Percentiles rank a stretch among this genome's conserved stretches.
These are phyloP conservation scores for Nasonia vitripennis DNA, from an alignment of 1,140 invertebrate species.

Conservation along the genomic window DNA sequence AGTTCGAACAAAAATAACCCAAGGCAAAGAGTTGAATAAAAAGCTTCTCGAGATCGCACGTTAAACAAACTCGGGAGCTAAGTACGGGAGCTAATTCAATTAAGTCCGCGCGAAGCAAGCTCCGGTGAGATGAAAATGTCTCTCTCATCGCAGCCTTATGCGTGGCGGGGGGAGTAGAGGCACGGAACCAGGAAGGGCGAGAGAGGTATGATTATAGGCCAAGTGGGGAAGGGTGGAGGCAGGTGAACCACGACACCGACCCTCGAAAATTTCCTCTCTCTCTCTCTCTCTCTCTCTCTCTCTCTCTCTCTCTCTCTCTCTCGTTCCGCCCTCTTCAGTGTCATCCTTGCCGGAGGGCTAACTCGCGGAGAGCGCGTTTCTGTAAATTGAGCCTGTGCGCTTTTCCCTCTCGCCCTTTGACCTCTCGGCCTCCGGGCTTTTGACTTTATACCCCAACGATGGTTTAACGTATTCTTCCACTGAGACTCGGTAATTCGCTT, in stretches of 20 bases:
- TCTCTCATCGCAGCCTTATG: background rate
- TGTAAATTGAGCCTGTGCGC: slow-evolving; percentile 14
- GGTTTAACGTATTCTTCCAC: background rate
- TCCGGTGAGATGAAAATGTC: background rate
- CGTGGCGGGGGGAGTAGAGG: too few species aligned
- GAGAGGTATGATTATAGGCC: too few species aligned
- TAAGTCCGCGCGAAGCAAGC: background rate
- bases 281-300: too few species aligned
- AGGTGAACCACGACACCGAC: slow-evolving; percentile 3
- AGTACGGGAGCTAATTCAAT: background rate
- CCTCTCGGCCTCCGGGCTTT: background rate
- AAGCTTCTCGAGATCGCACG: background rate
- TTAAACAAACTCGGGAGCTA: background rate
- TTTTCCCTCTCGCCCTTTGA: background rate
- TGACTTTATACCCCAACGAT: background rate
- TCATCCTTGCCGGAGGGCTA: background rate
- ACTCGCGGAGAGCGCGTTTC: background rate
- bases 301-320: background rate
- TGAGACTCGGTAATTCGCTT: background rate
- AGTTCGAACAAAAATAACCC: too few species aligned
- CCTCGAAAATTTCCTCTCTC: slow-evolving; percentile 24
- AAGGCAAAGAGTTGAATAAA: too few species aligned
- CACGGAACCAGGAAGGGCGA: too few species aligned
- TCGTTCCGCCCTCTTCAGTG: background rate
- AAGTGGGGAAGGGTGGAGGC: too few species aligned